A percentile compares a stretch with the other conserved stretches of the same genome.
Conservation (phyloP, 2,113 vertebrate genomes). For the Mesoclemmys tuberculata region DNA sequence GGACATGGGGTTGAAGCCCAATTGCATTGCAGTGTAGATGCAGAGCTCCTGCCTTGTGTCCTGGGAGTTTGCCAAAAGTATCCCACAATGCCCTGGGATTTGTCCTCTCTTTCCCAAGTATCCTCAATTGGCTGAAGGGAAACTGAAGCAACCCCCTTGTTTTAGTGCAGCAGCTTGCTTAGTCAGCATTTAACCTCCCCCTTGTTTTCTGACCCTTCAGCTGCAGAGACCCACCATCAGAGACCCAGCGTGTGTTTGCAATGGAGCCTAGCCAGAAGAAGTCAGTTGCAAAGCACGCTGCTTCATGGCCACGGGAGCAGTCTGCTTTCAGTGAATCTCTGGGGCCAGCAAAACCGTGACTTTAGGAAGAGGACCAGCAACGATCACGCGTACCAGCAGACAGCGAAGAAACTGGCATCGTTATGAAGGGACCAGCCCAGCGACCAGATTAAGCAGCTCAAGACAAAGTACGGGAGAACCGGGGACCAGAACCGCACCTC, state of each 20-base stretch:
- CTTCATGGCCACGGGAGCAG: too few species aligned
- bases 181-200: too few species aligned
- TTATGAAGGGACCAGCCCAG: too few species aligned
- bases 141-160: neutral
- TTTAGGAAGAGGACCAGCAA: too few species aligned
- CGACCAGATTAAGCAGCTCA: too few species aligned
- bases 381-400: too few species aligned
- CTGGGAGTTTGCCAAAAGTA: neutral
- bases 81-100: neutral
- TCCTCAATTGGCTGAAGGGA: neutral
- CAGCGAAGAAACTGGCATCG: too few species aligned
- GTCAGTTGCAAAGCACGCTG: too few species aligned
- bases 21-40: neutral
- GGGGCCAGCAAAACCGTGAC: too few species aligned
- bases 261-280: neutral
- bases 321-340: too few species aligned
- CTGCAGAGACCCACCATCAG: neutral
- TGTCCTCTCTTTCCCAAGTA: neutral
- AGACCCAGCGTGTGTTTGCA: neutral
- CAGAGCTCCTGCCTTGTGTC: neutral
- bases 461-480: too few species aligned
- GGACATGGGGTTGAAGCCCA: neutral
- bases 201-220: neutral
- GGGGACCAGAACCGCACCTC: too few species aligned
- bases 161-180: neutral